These are phyloP conservation scores for Danionella cerebrum DNA, from an alignment of 2,113 vertebrate genomes.

Conservation along the genomic window DNA sequence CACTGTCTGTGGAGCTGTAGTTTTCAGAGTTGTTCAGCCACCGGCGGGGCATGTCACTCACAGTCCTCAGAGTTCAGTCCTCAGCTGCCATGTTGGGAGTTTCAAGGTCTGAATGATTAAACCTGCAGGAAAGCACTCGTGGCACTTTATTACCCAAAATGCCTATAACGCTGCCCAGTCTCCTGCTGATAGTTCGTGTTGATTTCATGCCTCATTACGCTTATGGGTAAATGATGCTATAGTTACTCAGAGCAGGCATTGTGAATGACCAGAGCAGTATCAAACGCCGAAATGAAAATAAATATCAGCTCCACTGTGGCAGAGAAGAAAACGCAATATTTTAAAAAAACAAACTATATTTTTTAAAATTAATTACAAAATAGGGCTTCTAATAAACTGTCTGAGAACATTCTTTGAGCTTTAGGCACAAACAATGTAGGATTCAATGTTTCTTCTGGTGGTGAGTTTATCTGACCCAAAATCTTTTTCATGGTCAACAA, in stretches of 20 bases:
- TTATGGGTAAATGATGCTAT: conserved; percentile 61
- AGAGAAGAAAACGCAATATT: background rate
- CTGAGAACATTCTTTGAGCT: too few relatives aligned
- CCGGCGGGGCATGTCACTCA: background rate
- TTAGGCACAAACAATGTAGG: too few relatives aligned
- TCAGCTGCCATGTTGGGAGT: conserved; percentile 55
- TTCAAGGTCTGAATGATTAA: conserved; percentile 68
- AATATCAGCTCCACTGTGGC: background rate
- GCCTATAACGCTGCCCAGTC: conserved; percentile 51
- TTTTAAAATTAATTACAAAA: too few relatives aligned
- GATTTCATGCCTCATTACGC: conserved; percentile 71
- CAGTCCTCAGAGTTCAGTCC: conserved; percentile 13
- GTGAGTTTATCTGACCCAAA: too few relatives aligned
- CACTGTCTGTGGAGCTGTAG: background rate
- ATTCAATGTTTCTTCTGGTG: too few relatives aligned
- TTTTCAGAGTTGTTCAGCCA: background rate
- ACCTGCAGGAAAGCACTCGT: conserved; percentile 58
- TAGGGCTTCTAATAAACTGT: too few relatives aligned
- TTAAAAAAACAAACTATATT: too few relatives aligned
- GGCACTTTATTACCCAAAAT: conserved; percentile 71
- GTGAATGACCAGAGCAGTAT: conserved; percentile 30
- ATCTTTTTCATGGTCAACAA: too few relatives aligned
- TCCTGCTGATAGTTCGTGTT: conserved; percentile 59
- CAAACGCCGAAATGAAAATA: background rate
- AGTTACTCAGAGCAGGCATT: conserved; percentile 49